phyloP scores from a whole-genome alignment of 2,797 vertebrate species.

The Ctenopoma multispine region DNA sequence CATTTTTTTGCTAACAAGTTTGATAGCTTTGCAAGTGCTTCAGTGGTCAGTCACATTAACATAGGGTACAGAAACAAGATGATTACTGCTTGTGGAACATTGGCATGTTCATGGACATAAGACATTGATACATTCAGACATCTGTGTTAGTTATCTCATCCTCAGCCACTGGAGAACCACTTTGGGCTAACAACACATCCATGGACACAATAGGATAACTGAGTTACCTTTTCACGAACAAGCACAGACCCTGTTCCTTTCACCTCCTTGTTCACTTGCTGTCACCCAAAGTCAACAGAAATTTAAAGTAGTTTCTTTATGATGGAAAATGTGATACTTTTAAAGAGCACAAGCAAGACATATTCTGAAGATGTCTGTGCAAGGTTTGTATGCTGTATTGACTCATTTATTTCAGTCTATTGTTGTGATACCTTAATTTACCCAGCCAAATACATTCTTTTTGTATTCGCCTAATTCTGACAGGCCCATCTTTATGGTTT shows the following conservation, averaged over 20 bases:
- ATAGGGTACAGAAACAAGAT: not conserved
- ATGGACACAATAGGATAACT: too few relatives aligned
- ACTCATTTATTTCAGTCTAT: not conserved
- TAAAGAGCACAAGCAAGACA: not conserved
- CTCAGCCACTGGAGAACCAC: too few relatives aligned
- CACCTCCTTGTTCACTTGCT: too few relatives aligned
- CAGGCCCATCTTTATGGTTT: conserved; percentile 18
- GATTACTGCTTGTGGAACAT: not conserved
- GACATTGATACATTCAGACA: too few relatives aligned
- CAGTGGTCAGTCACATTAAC: not conserved
- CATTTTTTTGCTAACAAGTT: not conserved
- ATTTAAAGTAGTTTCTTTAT: not conserved
- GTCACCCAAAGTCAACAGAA: not conserved
- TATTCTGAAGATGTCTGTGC: too few relatives aligned
- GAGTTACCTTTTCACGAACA: too few relatives aligned
- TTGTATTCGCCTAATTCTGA: not conserved
- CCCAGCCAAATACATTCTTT: not conserved
- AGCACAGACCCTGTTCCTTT: too few relatives aligned
- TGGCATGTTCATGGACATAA: not conserved
- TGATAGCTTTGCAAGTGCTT: not conserved
- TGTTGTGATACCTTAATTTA: not conserved
- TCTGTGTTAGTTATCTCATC: too few relatives aligned
- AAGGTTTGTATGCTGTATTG: not conserved
- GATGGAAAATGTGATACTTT: conserved; percentile 12
- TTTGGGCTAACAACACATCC: too few relatives aligned